Base-by-base conservation (phyloP, 2,888 invertebrate species). In the Penaeus monodon region DNA sequence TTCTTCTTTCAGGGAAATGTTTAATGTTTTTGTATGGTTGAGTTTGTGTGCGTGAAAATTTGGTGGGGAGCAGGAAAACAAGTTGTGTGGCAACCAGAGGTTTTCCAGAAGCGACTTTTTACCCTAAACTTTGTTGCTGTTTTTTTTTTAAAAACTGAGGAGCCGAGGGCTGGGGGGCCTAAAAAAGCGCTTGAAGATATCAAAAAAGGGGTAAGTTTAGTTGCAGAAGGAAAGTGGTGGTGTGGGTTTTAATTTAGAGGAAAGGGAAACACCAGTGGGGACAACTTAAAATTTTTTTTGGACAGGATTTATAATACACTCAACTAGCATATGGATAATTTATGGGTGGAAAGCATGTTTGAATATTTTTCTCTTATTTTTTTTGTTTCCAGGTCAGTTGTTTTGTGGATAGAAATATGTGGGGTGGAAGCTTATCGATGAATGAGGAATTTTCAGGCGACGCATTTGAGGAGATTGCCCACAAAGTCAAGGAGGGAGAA, bases 361-460 rank as follows among this genome's bases (percentile, higher is more conserved):
- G 6, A 0, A 3, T 27, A 77, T n/a, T 49, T 76, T 24, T 76
- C 12, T 76, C 27, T 64, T 57, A 78, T 33, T 76, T 68, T 84
- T n/a, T n/a, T n/a, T n/a, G n/a, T 83, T 78, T 92, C 27, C 93
- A 93, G 97, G 97, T 4, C 95, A 96, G 91, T n/a, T n/a, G n/a
- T n/a, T 99, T 99, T 93, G 95, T 99, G n/a, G 4, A 90, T 90
- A 38, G 99, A n/a, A 99, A 92, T 99, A 99, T 92, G 98, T 98
- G n/a, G 0, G 99, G 99, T 0, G 99, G n/a, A n/a, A 99, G 92
- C 93, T 99, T 87, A 97, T 99, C 89, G 97, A 98, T 91, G 96
- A n/a, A 97, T 91, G 95, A 95, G 63, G 99, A 99, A 92, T n/a
- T n/a, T 97, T 97, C 92, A 94, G 95, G 90, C 93, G 95, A 24